Conservation (phyloP, 2,888 invertebrate genomes). For the Drosophila mayaguana region DNA sequence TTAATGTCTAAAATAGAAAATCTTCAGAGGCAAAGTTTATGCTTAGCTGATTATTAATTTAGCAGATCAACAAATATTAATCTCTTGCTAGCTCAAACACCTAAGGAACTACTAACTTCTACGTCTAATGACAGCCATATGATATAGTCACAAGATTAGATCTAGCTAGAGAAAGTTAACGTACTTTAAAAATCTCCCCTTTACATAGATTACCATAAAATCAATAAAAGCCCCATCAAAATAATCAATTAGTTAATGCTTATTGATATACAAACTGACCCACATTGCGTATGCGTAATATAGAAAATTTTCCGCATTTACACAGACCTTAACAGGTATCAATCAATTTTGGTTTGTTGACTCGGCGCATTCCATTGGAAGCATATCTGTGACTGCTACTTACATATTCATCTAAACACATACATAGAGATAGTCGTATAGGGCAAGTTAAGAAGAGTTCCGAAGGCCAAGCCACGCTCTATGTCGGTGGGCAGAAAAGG, state of each 20-base stretch:
- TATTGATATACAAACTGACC: neutral
- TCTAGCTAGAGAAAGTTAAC: neutral
- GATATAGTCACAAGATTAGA: neutral
- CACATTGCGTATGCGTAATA: conserved; percentile 16
- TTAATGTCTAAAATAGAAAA: too few relatives aligned
- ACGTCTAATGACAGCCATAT: neutral
- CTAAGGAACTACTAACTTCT: neutral
- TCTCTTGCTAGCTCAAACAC: too few relatives aligned
- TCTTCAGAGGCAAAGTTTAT: too few relatives aligned
- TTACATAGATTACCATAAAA: neutral
- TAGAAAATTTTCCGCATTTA: conserved; percentile 12
- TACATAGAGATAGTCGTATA: neutral
- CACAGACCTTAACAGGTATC: neutral
- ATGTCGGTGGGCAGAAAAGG: conserved; percentile 17
- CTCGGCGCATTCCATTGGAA: neutral
- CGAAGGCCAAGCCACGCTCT: conserved; percentile 43
- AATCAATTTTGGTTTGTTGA: conserved; percentile 27
- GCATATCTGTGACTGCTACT: conserved; percentile 7
- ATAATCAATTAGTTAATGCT: neutral
- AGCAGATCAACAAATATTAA: too few relatives aligned
- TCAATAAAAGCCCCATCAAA: neutral
- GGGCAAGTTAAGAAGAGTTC: conserved; percentile 33
- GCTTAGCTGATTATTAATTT: too few relatives aligned
- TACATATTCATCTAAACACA: neutral
- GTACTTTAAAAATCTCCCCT: neutral